Evolutionary conservation across 2,888 invertebrate species (phyloP).

Genomic region (Nematopogon swammerdamellus): DNA sequence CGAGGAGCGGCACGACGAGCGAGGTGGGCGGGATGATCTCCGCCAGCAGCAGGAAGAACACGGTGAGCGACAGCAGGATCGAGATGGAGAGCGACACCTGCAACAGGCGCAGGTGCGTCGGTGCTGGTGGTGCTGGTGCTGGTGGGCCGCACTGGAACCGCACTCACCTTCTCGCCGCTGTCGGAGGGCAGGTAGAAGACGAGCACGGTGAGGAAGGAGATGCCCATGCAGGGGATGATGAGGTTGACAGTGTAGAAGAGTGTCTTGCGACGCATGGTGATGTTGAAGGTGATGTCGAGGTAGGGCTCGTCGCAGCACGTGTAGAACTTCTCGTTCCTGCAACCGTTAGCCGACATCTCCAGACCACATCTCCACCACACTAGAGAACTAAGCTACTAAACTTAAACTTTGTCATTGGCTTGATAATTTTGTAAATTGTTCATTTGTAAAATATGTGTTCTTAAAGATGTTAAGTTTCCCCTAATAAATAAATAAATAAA

Average conservation of each 20-base stretch:
- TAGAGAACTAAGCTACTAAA: not conserved
- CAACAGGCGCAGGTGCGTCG: too few relatives aligned
- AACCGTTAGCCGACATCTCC: constrained; percentile 16
- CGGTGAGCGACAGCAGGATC: constrained; percentile 90
- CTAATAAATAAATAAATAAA: too few relatives aligned
- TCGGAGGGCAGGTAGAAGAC: constrained; percentile 97
- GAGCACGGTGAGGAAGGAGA: constrained; percentile 93
- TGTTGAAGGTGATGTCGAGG: constrained; percentile 95
- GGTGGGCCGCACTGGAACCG: too few relatives aligned
- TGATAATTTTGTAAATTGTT: too few relatives aligned
- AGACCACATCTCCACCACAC: not conserved
- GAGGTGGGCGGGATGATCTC: constrained; percentile 72
- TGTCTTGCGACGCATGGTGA: constrained; percentile 93
- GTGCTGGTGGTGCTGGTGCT: not conserved
- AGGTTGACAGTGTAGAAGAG: too few relatives aligned
- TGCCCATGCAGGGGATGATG: constrained; percentile 96
- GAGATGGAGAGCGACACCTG: constrained; percentile 93
- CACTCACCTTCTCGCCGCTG: constrained; percentile 91
- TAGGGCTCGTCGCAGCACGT: constrained; percentile 97
- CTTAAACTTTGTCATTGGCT: too few relatives aligned
- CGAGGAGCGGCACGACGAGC: constrained; percentile 87
- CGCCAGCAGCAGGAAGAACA: constrained; percentile 87
- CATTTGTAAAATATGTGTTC: too few relatives aligned
- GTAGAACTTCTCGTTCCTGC: constrained; percentile 88
- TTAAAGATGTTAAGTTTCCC: too few relatives aligned